phyloP scores from a whole-genome alignment of 2,113 vertebrate species.

The Willisornis vidua region DNA sequence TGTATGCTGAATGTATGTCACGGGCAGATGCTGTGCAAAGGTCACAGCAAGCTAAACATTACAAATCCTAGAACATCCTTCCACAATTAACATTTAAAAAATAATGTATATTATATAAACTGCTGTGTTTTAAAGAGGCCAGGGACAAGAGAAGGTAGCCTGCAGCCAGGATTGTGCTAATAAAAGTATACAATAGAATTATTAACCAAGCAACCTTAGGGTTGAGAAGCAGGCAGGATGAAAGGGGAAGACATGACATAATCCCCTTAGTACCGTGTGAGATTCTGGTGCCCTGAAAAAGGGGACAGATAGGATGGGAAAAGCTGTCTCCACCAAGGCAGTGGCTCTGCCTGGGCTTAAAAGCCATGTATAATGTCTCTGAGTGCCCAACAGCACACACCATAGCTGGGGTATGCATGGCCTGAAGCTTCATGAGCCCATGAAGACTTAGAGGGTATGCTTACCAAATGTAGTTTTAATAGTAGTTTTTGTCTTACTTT shows the following conservation, averaged over 20 bases:
- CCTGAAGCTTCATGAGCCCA: neutral
- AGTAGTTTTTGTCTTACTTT: neutral
- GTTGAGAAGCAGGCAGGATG: neutral
- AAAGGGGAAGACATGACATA: neutral
- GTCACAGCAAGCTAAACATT: slow-evolving; percentile 25
- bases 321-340: neutral
- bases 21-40: neutral
- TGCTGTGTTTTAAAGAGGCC: neutral
- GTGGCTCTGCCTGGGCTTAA: neutral
- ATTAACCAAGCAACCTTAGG: slow-evolving; percentile 22
- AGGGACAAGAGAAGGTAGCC: neutral
- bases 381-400: rapidly evolving
- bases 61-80: neutral
- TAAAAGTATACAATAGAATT: slow-evolving; percentile 19
- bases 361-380: neutral
- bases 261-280: neutral
- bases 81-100: neutral
- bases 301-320: neutral
- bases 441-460: neutral
- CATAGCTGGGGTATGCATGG: neutral
- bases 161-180: slow-evolving; percentile 10
- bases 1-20: neutral
- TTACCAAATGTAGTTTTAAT: neutral
- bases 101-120: neutral
- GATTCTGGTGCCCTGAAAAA: neutral